Evolutionary conservation across 2,113 vertebrate species (phyloP).

Genomic region (Rhodinocichla rosea): DNA sequence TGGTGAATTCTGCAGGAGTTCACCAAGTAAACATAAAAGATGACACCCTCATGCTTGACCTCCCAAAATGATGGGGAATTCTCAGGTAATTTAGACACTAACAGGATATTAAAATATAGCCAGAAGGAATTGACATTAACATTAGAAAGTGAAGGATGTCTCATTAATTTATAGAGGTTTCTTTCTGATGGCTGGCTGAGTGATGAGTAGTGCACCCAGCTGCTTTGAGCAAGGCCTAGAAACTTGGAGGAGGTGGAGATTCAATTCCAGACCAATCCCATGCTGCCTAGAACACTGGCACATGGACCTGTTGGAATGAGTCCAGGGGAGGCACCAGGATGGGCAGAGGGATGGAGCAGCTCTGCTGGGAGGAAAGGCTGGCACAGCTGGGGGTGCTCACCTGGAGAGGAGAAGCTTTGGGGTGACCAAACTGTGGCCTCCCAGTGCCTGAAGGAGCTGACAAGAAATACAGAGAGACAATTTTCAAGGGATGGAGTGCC

Average conservation of each 20-base stretch:
- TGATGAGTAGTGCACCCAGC: background rate
- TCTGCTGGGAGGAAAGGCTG: background rate
- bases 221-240: background rate
- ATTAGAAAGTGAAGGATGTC: background rate
- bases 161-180: slow-evolving; percentile 15
- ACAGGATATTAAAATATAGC: background rate
- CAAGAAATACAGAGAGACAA: accelerated
- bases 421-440: accelerated
- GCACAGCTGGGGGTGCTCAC: background rate
- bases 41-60: background rate
- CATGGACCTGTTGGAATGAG: background rate
- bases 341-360: background rate
- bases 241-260: background rate
- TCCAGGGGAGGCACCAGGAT: background rate
- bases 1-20: background rate
- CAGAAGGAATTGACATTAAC: background rate
- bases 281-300: background rate
- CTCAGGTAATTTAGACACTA: background rate
- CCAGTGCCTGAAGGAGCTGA: accelerated
- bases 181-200: background rate
- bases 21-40: slow-evolving; percentile 1
- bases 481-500: accelerated
- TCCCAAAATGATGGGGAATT: background rate
- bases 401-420: background rate
- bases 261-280: background rate